Base-by-base conservation (phyloP, 1,140 invertebrate genomes). In the Callitettix versicolor region DNA sequence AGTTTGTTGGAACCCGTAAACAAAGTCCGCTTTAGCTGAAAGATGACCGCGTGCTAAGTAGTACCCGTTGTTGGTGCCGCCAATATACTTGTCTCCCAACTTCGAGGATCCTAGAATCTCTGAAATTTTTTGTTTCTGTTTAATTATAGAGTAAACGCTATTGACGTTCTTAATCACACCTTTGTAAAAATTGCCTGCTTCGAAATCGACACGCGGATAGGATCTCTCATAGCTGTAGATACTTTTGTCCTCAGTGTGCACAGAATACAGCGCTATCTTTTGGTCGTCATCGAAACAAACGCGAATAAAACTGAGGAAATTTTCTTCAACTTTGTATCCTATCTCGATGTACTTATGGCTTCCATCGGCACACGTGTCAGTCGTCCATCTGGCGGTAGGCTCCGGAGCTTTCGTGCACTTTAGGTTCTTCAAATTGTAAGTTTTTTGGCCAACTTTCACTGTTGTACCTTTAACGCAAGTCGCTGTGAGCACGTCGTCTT, bases 11-110 rank as follows among this genome's bases (percentile, higher is more conserved):
- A 63, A 30, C 3, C 66, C 71, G 36, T 69, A 71, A 26, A 76
- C 58, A 42, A 72, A 73, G 52, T 78, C 75, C 4, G 63, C 67
- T 57, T 73, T 73, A 0, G 74, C 70, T 0, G 64, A 55, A 24
- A 76, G 47, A 53, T 77, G 75, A 17, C 75, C 75, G 42, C 58
- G 22, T 15, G 53, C 43, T 11, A 64, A 18, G 54, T 54, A 62
- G 20, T 11, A 21, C 21, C 18, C 79, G 6, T 42, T 60, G 43
- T 57, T n/a, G 24, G 21, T 57, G 14, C 56, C 34, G 3, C 44
- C 49, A 15, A 60, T 56, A 24, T 63, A 65, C 9, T 53, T 38
- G 1, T 15, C 4, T 2, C 52, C 61, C 1, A 63, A 41, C 20
- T 53, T 17, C 20, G 34, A 18, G 14, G 58, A 63, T n/a, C 40